Evolutionary conservation across 2,797 vertebrate genomes (phyloP).

Genomic region (Alfaro cultratus): DNA sequence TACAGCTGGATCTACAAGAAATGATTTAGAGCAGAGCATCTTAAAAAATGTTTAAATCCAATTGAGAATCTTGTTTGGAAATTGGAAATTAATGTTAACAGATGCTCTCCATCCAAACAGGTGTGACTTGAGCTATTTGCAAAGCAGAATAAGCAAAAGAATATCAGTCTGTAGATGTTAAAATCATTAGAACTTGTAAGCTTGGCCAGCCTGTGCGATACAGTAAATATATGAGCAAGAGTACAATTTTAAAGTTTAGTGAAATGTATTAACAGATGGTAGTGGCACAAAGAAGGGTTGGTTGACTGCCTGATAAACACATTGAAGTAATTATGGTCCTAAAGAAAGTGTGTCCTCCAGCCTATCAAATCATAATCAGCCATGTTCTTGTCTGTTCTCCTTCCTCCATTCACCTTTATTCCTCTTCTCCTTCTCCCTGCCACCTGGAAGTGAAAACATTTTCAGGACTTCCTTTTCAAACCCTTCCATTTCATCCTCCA

Average conservation of each 20-base stretch:
- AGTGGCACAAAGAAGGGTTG: conserved; percentile 15
- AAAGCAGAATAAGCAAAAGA: not conserved
- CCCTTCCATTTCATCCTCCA: conserved; percentile 79
- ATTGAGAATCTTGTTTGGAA: not conserved
- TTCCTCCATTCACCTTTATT: conserved; percentile 63
- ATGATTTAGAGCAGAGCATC: not conserved
- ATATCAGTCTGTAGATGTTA: not conserved
- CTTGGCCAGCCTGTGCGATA: not conserved
- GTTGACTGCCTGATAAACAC: conserved; percentile 26
- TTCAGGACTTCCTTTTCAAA: conserved; percentile 77
- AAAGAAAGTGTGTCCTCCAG: conserved; percentile 55
- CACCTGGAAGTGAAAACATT: conserved; percentile 66
- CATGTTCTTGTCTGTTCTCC: conserved; percentile 61
- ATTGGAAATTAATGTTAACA: not conserved
- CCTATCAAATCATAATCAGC: conserved; percentile 44
- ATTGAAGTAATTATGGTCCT: conserved; percentile 42
- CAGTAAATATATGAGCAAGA: not conserved
- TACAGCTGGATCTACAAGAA: not conserved
- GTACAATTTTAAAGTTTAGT: conserved; percentile 9
- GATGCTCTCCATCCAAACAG: not conserved
- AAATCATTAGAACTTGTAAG: not conserved
- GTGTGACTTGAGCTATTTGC: not conserved
- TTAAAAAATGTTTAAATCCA: not conserved
- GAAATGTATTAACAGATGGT: conserved; percentile 3
- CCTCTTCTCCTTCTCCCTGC: conserved; percentile 42